Percentiles rank a stretch among this genome's conserved stretches.
phyloP scores from a whole-genome alignment of 2,113 vertebrate genomes.

The Archilochus colubris region DNA sequence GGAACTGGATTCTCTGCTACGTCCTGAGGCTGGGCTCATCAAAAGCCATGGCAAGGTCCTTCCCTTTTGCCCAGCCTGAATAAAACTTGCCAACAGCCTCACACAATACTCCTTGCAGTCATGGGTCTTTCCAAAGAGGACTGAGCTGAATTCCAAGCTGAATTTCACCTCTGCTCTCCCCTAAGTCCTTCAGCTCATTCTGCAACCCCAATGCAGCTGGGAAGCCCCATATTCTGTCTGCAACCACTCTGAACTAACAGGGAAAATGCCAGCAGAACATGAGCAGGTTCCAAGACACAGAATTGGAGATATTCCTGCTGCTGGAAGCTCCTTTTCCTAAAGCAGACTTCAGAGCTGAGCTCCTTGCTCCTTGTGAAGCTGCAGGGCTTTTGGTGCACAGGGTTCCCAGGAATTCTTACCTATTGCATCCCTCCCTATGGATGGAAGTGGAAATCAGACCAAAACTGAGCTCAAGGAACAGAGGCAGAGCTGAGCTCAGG shows the following conservation, averaged over 20 bases:
- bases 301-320: background rate
- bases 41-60: background rate
- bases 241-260: background rate
- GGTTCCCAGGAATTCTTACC: background rate
- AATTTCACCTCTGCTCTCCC: background rate
- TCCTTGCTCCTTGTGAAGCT: background rate
- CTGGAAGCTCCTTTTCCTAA: background rate
- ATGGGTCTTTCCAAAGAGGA: background rate
- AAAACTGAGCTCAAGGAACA: background rate
- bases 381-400: background rate
- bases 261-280: background rate
- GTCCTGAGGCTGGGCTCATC: background rate
- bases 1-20: background rate
- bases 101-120: background rate
- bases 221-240: background rate
- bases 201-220: background rate
- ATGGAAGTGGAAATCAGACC: background rate
- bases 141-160: background rate
- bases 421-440: background rate
- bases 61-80: background rate
- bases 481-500: background rate
- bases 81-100: constrained; percentile 9
- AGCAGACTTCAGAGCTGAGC: background rate
- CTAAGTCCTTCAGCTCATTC: background rate
- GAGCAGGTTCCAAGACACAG: background rate